phyloP scores from a whole-genome alignment of 2,888 invertebrate species.

The Glaucopsyche alexis region DNA sequence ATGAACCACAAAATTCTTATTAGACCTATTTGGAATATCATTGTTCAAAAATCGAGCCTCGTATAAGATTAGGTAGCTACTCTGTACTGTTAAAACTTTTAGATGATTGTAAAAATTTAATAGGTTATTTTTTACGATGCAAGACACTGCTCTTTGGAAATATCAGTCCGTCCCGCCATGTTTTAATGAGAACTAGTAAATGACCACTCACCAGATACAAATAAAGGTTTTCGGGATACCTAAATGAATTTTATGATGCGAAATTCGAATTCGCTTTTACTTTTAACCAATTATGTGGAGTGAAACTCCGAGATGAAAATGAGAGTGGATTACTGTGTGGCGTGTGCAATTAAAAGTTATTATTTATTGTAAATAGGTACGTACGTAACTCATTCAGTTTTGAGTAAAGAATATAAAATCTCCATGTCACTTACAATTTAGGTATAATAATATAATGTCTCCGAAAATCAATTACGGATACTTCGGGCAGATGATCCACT shows the following conservation, averaged over 20 bases:
- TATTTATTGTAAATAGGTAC: background rate
- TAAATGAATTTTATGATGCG: constrained; percentile 3
- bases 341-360: background rate
- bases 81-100: constrained; percentile 42
- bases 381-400: background rate
- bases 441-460: too few species aligned
- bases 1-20: background rate
- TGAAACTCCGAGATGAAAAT: background rate
- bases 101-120: constrained; percentile 70
- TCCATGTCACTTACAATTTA: background rate
- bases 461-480: too few species aligned
- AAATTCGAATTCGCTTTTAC: constrained; percentile 12
- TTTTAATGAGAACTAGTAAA: constrained; percentile 34
- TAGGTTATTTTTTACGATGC: constrained; percentile 69
- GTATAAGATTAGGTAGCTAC: constrained; percentile 35
- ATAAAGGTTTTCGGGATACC: constrained; percentile 2
- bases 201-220: background rate
- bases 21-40: background rate
- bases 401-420: background rate
- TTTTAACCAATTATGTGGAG: background rate
- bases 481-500: too few species aligned
- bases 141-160: constrained; percentile 36
- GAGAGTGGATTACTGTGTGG: background rate
- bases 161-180: background rate
- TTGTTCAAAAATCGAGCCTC: constrained; percentile 32